Evolutionary conservation across 2,113 vertebrate genomes (phyloP), one percentile per base, ranked within the genome.

Genomic region (Martes martes): DNA sequence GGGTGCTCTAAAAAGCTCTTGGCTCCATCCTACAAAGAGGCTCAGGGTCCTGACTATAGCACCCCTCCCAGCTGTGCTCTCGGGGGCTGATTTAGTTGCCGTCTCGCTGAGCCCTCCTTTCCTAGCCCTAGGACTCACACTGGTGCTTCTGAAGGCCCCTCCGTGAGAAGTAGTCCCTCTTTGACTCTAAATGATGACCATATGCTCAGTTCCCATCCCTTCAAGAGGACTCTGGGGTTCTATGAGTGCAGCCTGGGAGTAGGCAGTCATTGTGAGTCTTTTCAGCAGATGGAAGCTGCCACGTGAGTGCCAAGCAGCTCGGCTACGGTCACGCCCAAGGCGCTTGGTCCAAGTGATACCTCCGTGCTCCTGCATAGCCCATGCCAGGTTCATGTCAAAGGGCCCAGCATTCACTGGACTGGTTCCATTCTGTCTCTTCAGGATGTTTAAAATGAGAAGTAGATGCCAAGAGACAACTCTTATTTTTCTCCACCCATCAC

Each of bases 281-380:
- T 71, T 50, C 16, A 47, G 59, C 10, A 14, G 31, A 28, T 24
- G n/a, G 11, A 50, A 11, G 28, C 13, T 36, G 11, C 21, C 6
- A 9, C 23, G 1, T 24, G 7, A 39, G 28, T 2, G 14, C 24
- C 89, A 83, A 3, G 0, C 4, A 19, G 14, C 50, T 39, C 15
- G 2, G 63, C n/a, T 14, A 11, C 2, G 0, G 7, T 33, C 45
- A 33, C 1, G 1, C 3, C 4, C 21, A 4, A 2, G 24, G 4
- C 0, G 4, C 36, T 14, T 15, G 5, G n/a, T 21, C 42, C 28
- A 15, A 6, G 0, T 11, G 31, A 7, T 10, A 24, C 28, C 1
- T 2, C 33, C 28, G 31, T 18, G 15, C 57, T 59, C 36, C 80
- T 42, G 11, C 14, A 36, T 31, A 81, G 55, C 47, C 3, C 45